These are phyloP conservation scores for Oceanodroma leucorhoa DNA, from an alignment of 2,797 vertebrate genomes.

Conservation along the genomic window DNA sequence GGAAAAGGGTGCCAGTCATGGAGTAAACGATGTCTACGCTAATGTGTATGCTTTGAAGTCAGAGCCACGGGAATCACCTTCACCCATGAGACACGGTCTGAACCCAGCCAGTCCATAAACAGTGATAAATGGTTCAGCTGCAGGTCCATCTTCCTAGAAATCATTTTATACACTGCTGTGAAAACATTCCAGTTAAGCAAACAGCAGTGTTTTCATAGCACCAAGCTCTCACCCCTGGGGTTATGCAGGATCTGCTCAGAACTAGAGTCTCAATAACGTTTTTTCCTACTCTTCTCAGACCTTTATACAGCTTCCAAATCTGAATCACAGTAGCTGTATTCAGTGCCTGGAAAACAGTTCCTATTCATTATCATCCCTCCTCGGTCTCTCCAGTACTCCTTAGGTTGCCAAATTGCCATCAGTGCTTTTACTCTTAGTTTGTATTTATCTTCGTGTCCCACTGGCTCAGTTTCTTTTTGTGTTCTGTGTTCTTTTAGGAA, in stretches of 20 bases:
- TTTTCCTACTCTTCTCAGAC: not conserved
- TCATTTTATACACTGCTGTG: not conserved
- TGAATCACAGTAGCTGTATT: conserved; percentile 40
- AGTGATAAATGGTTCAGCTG: not conserved
- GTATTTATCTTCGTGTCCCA: not conserved
- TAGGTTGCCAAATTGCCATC: conserved; percentile 37
- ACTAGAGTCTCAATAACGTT: not conserved
- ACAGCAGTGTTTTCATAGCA: not conserved
- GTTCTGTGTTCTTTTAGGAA: not conserved
- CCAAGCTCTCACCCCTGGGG: not conserved
- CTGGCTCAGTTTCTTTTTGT: not conserved
- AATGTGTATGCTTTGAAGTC: not conserved
- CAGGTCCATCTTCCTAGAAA: not conserved
- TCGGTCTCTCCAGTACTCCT: not conserved
- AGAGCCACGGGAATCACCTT: not conserved
- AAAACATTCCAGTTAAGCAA: not conserved
- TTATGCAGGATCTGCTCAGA: not conserved
- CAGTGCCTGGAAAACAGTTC: conserved; percentile 11
- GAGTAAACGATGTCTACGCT: not conserved
- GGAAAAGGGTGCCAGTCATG: not conserved
- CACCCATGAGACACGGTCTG: not conserved
- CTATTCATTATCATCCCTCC: conserved; percentile 32
- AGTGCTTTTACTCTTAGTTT: conserved; percentile 10
- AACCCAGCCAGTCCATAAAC: not conserved
- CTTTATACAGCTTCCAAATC: conserved; percentile 33